Percentiles rank a stretch among this genome's conserved stretches.
These are phyloP conservation scores for Acholoe squamosa DNA, from an alignment of 2,888 invertebrate genomes.

Conservation along the genomic window DNA sequence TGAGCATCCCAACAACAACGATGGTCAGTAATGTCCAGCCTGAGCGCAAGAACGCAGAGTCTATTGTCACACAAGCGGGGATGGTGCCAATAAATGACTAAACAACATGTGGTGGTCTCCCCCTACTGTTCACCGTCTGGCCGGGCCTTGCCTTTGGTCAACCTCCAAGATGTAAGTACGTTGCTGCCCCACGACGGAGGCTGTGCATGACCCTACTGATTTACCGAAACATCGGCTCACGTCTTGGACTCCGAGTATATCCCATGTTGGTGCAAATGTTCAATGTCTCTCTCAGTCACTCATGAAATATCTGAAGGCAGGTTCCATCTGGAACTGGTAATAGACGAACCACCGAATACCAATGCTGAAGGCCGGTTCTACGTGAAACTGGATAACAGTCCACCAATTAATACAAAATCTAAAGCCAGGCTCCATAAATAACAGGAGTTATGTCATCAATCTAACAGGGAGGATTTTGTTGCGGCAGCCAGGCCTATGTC, in stretches of 20 bases:
- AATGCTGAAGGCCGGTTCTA: neutral
- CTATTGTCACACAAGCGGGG: slow-evolving; percentile 75
- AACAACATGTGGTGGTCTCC: neutral
- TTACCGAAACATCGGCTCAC: slow-evolving; percentile 7
- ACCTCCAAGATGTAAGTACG: slow-evolving; percentile 21
- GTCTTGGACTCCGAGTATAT: slow-evolving; percentile 44
- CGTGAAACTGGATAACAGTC: neutral
- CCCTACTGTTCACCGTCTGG: slow-evolving; percentile 3
- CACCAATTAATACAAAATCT: neutral
- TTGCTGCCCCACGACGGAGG: neutral
- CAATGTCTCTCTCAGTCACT: neutral
- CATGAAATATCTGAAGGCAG: neutral
- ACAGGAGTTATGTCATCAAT: neutral
- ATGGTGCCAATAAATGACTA: slow-evolving; percentile 65
- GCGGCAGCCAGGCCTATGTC: no score
- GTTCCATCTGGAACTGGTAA: no score
- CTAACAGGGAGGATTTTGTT: neutral
- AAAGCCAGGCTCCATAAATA: neutral
- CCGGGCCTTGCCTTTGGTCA: neutral
- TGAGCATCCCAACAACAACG: slow-evolving; percentile 80
- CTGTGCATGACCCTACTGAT: neutral
- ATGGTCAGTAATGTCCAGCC: slow-evolving; percentile 82
- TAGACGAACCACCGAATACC: neutral
- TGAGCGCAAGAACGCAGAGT: slow-evolving; percentile 75
- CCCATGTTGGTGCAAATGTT: slow-evolving; percentile 41